These are phyloP conservation scores for Patiria pectinifera DNA, from an alignment of 53 echinoderm and acorn worm genomes.

Conservation along the genomic window DNA sequence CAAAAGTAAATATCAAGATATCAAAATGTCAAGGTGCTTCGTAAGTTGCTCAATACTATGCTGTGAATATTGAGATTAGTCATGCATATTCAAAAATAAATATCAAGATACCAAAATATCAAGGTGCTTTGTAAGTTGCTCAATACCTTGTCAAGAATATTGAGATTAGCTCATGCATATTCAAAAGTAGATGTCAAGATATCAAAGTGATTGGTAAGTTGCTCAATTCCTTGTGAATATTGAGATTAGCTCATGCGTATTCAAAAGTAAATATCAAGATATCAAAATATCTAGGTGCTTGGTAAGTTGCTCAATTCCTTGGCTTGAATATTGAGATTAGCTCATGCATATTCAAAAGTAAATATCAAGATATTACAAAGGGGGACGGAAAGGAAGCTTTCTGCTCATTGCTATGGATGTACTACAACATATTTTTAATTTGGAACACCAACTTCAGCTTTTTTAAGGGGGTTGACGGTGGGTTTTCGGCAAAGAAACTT, in stretches of 20 bases:
- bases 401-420: neutral
- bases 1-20: neutral
- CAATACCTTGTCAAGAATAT: neutral
- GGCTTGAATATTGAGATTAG: neutral
- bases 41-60: slow-evolving; percentile 52
- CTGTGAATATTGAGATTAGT: neutral
- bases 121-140: slow-evolving; percentile 69
- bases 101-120: neutral
- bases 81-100: neutral
- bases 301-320: slow-evolving; percentile 64
- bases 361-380: neutral
- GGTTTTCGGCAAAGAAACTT: neutral
- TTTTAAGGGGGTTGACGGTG: neutral
- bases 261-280: neutral
- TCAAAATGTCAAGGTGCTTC: neutral
- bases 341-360: neutral
- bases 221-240: neutral
- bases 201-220: slow-evolving; percentile 71
- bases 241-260: neutral
- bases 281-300: neutral
- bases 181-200: neutral
- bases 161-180: neutral
- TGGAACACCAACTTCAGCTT: neutral
- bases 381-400: neutral
- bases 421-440: neutral